Evolutionary conservation across 2,113 vertebrate genomes (phyloP).

Genomic region (Ageneiosus marmoratus): DNA sequence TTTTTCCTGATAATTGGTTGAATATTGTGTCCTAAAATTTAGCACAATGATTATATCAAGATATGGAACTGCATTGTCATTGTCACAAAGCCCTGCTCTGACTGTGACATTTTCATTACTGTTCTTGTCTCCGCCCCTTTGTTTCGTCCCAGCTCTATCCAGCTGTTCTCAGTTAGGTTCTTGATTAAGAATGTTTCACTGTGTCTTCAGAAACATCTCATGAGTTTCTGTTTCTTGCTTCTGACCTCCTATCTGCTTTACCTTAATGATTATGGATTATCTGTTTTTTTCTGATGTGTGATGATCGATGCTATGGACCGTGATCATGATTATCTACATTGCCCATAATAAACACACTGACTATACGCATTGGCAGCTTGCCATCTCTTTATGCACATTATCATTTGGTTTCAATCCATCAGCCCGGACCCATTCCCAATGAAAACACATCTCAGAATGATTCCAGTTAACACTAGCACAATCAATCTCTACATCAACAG

Average conservation of each 20-base stretch:
- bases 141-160: too few relatives aligned
- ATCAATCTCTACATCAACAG: not conserved
- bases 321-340: not conserved
- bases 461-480: not conserved
- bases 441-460: too few relatives aligned
- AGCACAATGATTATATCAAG: not conserved
- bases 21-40: not conserved
- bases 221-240: not conserved
- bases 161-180: too few relatives aligned
- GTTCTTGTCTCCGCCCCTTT: too few relatives aligned
- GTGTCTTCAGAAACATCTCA: too few relatives aligned
- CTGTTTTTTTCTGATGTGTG: not conserved
- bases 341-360: not conserved
- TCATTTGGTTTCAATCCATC: too few relatives aligned
- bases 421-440: too few relatives aligned
- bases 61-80: too few relatives aligned
- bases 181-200: too few relatives aligned
- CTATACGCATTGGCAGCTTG: not conserved
- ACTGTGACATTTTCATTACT: not conserved
- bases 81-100: not conserved
- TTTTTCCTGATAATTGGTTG: not conserved
- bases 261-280: not conserved
- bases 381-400: not conserved
- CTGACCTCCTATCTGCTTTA: not conserved
- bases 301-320: not conserved